A percentile compares a stretch with the other conserved stretches of the same genome.
Conservation (phyloP, 2,797 vertebrate species). For the Phrynocephalus guinanensis region DNA sequence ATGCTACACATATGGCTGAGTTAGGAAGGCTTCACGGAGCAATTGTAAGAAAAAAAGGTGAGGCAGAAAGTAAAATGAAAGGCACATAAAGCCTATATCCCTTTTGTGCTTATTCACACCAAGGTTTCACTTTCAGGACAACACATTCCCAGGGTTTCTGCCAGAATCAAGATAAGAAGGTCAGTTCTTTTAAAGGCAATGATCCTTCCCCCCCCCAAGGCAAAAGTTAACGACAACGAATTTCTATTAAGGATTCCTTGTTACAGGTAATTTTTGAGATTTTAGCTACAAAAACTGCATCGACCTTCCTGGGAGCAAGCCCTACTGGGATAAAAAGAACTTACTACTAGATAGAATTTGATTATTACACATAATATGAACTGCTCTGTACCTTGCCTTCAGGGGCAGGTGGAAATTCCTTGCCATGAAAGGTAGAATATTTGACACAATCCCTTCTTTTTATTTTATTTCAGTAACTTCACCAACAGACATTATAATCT, state of each 20-base stretch:
- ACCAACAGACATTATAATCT: not conserved
- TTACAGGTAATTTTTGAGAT: not conserved
- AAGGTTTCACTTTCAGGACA: constrained; percentile 2
- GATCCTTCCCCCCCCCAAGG: too few species aligned
- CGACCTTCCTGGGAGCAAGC: not conserved
- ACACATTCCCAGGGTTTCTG: not conserved
- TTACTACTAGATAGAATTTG: not conserved
- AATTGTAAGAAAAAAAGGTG: not conserved
- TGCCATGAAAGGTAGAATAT: not conserved
- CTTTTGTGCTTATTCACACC: not conserved
- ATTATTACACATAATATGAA: not conserved
- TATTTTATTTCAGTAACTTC: not conserved
- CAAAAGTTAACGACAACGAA: not conserved
- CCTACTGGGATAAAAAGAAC: not conserved
- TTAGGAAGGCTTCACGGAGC: not conserved
- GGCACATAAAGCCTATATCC: not conserved
- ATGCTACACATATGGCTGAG: not conserved
- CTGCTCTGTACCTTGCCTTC: not conserved
- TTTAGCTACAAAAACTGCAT: not conserved
- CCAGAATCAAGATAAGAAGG: not conserved
- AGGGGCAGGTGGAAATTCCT: not conserved
- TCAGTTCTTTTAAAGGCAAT: not conserved
- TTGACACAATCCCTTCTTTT: not conserved
- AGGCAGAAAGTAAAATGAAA: not conserved
- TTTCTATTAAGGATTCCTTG: not conserved